phyloP scores from a whole-genome alignment of 2,797 vertebrate genomes.

The Syngnathus rostellatus region DNA sequence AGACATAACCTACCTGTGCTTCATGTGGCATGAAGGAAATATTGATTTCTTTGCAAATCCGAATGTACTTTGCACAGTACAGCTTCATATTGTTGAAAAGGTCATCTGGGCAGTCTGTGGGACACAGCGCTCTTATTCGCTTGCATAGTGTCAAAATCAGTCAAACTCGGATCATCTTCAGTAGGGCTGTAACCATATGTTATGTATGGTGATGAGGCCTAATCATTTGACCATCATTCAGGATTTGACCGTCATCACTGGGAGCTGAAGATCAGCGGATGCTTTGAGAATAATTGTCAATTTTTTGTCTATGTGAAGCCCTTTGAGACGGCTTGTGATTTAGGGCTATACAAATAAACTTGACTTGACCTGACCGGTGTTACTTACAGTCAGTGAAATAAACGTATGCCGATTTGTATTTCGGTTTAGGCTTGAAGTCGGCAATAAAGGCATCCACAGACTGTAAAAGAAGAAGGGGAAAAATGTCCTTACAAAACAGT shows the following conservation, averaged over 20 bases:
- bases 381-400: slow-evolving; percentile 98
- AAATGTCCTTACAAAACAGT: not conserved
- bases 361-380: not conserved
- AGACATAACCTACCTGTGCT: slow-evolving; percentile 73
- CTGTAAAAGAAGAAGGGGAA: slow-evolving; percentile 47
- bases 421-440: slow-evolving; percentile 84
- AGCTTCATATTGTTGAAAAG: slow-evolving; percentile 87
- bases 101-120: slow-evolving; percentile 80
- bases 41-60: slow-evolving; percentile 89
- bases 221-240: not conserved
- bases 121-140: not conserved
- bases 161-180: not conserved
- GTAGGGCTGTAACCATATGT: no score
- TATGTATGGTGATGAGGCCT: no score
- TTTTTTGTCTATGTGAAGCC: no score
- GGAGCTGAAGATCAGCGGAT: no score
- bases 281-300: no score
- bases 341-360: no score
- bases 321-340: no score
- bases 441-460: slow-evolving; percentile 84
- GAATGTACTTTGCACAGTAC: slow-evolving; percentile 80
- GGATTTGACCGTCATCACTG: no score
- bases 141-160: not conserved
- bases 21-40: slow-evolving; percentile 89
- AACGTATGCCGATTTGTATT: slow-evolving; percentile 88